Percentiles rank a stretch among this genome's conserved stretches.
These are phyloP conservation scores for Drosophila aff. DNA, from an alignment of 1,140 invertebrate species.

Conservation along the genomic window DNA sequence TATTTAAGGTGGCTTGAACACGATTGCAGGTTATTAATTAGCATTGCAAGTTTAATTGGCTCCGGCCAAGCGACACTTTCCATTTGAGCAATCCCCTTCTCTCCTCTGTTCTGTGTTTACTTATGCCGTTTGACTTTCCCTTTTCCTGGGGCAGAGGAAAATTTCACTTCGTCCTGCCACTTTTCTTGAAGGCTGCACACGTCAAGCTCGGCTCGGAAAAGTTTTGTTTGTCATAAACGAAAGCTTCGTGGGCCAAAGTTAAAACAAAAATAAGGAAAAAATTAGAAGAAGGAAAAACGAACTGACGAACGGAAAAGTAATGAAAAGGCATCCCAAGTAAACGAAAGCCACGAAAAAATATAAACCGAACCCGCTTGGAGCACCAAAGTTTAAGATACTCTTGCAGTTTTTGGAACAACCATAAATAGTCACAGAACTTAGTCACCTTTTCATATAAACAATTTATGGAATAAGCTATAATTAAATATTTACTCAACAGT, in stretches of 20 bases:
- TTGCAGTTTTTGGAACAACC: background rate
- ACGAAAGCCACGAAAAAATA: slow-evolving; percentile 28
- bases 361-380: slow-evolving; percentile 5
- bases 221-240: slow-evolving; percentile 78
- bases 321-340: slow-evolving; percentile 66
- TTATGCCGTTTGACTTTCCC: slow-evolving; percentile 81
- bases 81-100: slow-evolving; percentile 28
- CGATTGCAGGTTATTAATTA: slow-evolving; percentile 75
- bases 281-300: slow-evolving; percentile 23
- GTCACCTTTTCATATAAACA: too few relatives aligned
- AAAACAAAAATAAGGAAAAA: slow-evolving; percentile 36
- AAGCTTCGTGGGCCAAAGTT: slow-evolving; percentile 47
- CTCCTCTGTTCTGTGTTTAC: slow-evolving; percentile 50
- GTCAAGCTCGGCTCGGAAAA: slow-evolving; percentile 64
- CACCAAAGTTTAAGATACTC: slow-evolving; percentile 14
- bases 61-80: slow-evolving; percentile 51
- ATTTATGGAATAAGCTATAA: too few relatives aligned
- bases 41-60: slow-evolving; percentile 69
- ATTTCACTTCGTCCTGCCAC: slow-evolving; percentile 71
- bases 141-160: slow-evolving; percentile 45
- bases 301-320: slow-evolving; percentile 66
- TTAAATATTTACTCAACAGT: too few relatives aligned
- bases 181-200: slow-evolving; percentile 71
- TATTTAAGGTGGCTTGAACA: slow-evolving; percentile 27
- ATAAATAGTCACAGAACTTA: background rate